Evolutionary conservation across 2,797 vertebrate species (phyloP).

Genomic region (Pseudochromis fuscus): DNA sequence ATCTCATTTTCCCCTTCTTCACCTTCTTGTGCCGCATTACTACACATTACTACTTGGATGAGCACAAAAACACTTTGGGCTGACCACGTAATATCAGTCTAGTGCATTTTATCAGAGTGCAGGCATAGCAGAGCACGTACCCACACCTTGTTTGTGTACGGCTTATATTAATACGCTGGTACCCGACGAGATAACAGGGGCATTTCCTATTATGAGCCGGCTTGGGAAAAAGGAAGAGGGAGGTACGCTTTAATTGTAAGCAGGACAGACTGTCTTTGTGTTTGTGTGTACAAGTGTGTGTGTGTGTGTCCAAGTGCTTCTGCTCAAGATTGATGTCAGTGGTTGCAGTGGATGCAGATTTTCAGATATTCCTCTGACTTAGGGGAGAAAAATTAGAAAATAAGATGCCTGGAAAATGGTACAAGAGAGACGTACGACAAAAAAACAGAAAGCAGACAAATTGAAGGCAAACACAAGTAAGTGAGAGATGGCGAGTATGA

Average conservation of each 20-base stretch:
- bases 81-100: conserved; percentile 15
- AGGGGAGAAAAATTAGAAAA: conserved; percentile 6
- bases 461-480: conserved; percentile 16
- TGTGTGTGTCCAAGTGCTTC: conserved; percentile 6
- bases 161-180: conserved; percentile 79
- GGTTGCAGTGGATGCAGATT: conserved; percentile 12
- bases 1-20: conserved; percentile 4
- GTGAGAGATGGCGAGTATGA: conserved; percentile 5
- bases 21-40: background rate
- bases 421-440: conserved; percentile 16
- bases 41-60: background rate
- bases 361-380: conserved; percentile 4
- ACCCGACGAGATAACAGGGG: conserved; percentile 79
- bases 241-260: conserved; percentile 69
- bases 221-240: conserved; percentile 79
- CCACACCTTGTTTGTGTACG: conserved; percentile 73
- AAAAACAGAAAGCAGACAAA: conserved; percentile 68
- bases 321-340: conserved; percentile 26
- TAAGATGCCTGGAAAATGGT: background rate
- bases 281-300: conserved; percentile 19
- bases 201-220: conserved; percentile 81
- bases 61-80: conserved; percentile 5
- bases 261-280: conserved; percentile 45
- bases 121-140: conserved; percentile 42
- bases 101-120: conserved; percentile 40